These are phyloP conservation scores for Penaeus monodon DNA, from an alignment of 2,888 invertebrate genomes.

Conservation along the genomic window DNA sequence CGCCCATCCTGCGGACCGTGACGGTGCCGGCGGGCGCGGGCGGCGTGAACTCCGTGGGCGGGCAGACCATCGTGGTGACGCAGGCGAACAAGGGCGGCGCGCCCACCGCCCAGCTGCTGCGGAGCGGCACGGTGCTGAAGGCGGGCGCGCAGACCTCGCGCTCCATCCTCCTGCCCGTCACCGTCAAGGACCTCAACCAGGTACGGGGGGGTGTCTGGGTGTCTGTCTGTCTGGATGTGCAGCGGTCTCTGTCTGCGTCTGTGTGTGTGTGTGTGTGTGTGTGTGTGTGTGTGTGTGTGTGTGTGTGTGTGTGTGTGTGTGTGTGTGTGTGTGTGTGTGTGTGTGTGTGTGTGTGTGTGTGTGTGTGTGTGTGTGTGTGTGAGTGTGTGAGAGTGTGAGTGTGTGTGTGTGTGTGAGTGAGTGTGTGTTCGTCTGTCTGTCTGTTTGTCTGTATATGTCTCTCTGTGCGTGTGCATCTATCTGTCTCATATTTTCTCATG, in stretches of 20 bases:
- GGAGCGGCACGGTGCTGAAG: constrained; percentile 35
- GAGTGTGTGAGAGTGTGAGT: too few relatives aligned
- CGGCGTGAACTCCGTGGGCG: constrained; percentile 25
- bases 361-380: too few relatives aligned
- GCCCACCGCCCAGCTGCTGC: constrained; percentile 36
- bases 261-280: too few relatives aligned
- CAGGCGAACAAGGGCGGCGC: constrained; percentile 35
- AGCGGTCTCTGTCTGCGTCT: background rate
- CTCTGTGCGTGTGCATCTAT: too few relatives aligned
- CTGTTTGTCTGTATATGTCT: too few relatives aligned
- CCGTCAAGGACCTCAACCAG: constrained; percentile 54
- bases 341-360: too few relatives aligned
- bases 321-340: too few relatives aligned
- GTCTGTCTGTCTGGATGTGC: background rate
- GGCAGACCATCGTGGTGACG: constrained; percentile 54
- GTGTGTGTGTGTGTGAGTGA: too few relatives aligned
- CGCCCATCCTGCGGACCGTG: constrained; percentile 41
- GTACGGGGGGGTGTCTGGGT: background rate
- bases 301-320: too few relatives aligned
- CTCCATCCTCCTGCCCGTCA: constrained; percentile 51
- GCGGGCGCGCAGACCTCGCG: constrained; percentile 24
- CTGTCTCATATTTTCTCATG: too few relatives aligned
- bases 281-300: too few relatives aligned
- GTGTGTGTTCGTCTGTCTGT: too few relatives aligned
- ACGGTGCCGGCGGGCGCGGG: constrained; percentile 29